Conservation (phyloP, 2,113 vertebrate genomes). For the Gopherus evgoodei region DNA sequence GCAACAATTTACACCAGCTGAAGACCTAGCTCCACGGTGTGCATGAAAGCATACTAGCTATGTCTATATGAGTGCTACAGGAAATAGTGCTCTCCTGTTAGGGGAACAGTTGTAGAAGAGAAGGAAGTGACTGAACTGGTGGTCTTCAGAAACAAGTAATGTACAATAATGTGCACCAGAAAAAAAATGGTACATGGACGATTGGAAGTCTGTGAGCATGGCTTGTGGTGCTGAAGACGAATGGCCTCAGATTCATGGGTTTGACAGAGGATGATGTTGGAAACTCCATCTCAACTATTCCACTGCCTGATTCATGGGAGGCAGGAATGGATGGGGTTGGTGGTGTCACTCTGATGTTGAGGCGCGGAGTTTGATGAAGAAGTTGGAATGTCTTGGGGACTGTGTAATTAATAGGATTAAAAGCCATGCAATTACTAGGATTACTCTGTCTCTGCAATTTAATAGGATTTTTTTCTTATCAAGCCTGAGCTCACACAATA, state of each 20-base stretch:
- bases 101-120: background rate
- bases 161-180: too few species aligned
- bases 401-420: slow-evolving; percentile 62
- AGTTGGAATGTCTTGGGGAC: slow-evolving; percentile 36
- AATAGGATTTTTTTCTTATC: slow-evolving; percentile 64
- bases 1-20: background rate
- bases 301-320: background rate
- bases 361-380: background rate
- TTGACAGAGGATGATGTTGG: background rate
- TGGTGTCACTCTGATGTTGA: background rate
- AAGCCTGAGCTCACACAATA: slow-evolving; percentile 17
- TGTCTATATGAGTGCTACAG: too few species aligned
- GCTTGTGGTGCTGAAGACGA: too few species aligned
- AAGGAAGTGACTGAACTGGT: too few species aligned
- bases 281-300: background rate
- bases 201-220: background rate
- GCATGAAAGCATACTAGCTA: background rate
- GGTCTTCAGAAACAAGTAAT: too few species aligned
- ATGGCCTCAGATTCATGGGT: background rate
- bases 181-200: background rate
- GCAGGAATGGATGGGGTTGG: background rate
- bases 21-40: background rate
- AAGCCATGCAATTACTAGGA: slow-evolving; percentile 58
- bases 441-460: slow-evolving; percentile 39
- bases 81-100: background rate